Base-by-base conservation (phyloP, 2,888 invertebrate genomes). In the Formica aserva region DNA sequence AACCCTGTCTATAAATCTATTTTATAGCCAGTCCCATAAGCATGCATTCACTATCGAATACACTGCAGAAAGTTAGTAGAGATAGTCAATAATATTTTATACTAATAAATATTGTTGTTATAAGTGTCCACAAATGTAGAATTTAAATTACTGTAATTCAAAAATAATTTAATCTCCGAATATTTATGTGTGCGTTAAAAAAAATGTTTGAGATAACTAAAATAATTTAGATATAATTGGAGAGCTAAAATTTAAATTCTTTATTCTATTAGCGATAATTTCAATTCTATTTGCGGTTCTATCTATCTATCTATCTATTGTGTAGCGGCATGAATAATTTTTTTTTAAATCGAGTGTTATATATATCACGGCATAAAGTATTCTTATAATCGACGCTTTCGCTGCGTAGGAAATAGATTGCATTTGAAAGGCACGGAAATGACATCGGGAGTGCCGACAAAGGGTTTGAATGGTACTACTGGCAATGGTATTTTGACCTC, bases 11-110 rank as follows among this genome's bases (percentile, higher is more conserved):
- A 95, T 97, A 71, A 95, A 96, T 62, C 95, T 97, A 89, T 95
- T 96, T 66, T 97, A 96, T 93, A 96, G 95, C 69, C 95, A 95
- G 81, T 95, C 95, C 48, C 96, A 96, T 91, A 95, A 95, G 66
- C 96, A 96, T 89, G 96, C 96, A 0, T 97, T 97, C 91, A 96
- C 96, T 26, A 93, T 97, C 85, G 96, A 97, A 86, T 97, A 96
- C 93, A 95, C 95, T 72, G 96, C 97, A 13, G 96, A 96, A 95
- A 95, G 97, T 97, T 95, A 95, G 96, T 63, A 57, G 29, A 48
- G 18, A 78, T 71, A 29, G n/a, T 35, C 13, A 29, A 22, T n/a
- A 29, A 52, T 52, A 52, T 52, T 6, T 38, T 3, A 1, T 63
- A 29, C 13, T 26, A 35, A 5, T 38, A 41, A 52, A n/a, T 52